Evolutionary conservation across 2,888 invertebrate genomes (phyloP).

Genomic region (Megalurothrips usitatus): DNA sequence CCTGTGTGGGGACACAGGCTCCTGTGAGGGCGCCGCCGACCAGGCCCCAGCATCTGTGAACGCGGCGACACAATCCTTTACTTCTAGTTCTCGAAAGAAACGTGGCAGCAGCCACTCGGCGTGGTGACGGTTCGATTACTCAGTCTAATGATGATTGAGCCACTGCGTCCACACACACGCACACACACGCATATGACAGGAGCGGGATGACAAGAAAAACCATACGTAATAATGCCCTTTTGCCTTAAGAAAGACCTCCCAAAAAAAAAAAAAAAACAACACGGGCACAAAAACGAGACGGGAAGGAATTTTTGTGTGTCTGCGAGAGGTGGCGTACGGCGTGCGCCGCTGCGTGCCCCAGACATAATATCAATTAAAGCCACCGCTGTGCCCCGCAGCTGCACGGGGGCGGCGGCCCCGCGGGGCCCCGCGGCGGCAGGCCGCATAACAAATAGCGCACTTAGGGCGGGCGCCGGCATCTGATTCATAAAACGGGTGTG

Average conservation of each 20-base stretch:
- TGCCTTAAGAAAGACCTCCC: background rate
- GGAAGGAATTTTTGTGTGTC: too few relatives aligned
- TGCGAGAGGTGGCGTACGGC: background rate
- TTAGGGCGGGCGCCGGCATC: background rate
- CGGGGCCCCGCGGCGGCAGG: background rate
- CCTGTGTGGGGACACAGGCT: too few relatives aligned
- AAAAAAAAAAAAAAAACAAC: background rate
- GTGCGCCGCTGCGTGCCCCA: background rate
- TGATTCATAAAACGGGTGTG: too few relatives aligned
- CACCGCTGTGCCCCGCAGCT: background rate
- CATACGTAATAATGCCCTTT: too few relatives aligned
- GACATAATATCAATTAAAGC: constrained; percentile 23
- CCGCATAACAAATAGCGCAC: constrained; percentile 19
- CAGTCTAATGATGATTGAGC: background rate
- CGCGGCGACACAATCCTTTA: too few relatives aligned
- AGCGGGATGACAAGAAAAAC: background rate
- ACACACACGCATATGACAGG: background rate
- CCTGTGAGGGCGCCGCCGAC: too few relatives aligned
- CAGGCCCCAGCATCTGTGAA: too few relatives aligned
- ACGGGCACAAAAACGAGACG: background rate
- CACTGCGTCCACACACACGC: background rate
- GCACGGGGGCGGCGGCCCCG: background rate
- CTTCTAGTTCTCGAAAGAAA: too few relatives aligned
- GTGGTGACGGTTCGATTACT: too few relatives aligned
- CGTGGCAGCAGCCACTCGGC: too few relatives aligned